Evolutionary conservation across 2,888 invertebrate species (phyloP), one percentile per base, ranked within the genome.

Genomic region (Diaprepes abbreviatus): DNA sequence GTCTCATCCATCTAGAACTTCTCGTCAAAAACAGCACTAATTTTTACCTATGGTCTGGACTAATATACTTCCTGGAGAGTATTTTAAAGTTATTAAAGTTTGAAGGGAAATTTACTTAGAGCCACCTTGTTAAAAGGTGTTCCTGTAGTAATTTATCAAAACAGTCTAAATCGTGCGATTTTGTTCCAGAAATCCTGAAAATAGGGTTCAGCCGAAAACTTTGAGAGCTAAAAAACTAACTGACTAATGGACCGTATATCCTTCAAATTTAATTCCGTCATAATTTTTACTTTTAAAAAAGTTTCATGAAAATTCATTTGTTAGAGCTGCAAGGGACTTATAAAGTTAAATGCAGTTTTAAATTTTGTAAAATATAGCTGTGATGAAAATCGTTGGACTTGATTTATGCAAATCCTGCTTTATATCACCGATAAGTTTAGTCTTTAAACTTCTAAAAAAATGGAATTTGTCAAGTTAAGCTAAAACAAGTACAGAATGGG

Each of bases 71-170:
- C 2, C 33, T 16, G 9, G 1, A 40, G 17, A 2, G 6, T 21
- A 45, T 79, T 77, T 74, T 75, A 75, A 74, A 79, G 74, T 79
- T 78, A 73, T 48, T 70, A 66, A 78, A 76, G 73, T 77, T 75
- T 62, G 74, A 73, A 19, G 75, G 74, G 75, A 75, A 77, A 77
- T 78, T 77, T 74, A 72, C 74, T 76, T 74, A 71, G 72, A 74
- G 66, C 72, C 73, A 75, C 76, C 77, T 75, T 71, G 74, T 52
- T 75, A 74, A 77, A 77, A 76, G 77, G 77, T 78, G 73, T 72
- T 74, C 76, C 54, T 40, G 35, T 59, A 62, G 76, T 79, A 79
- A 79, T 79, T 79, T 77, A 79, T 79, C 79, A 79, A 76, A 76
- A 75, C 71, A 21, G 28, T 55, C 24, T 55, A 64, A 65, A 36